Base-by-base conservation (phyloP, 1,140 invertebrate species). In the Euborellia annulipes region DNA sequence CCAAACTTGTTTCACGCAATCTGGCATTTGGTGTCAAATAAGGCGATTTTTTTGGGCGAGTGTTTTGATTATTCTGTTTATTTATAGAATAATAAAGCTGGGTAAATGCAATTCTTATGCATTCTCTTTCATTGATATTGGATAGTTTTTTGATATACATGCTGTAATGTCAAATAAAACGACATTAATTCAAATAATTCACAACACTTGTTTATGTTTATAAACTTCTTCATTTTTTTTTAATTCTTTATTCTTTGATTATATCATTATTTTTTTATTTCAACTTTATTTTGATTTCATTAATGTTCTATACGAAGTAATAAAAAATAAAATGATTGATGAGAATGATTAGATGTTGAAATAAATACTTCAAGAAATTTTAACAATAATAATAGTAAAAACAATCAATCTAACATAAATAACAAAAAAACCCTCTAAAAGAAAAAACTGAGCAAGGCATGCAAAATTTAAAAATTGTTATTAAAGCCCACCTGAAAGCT, bases 401-500 rank as follows among this genome's bases (percentile, higher is more conserved):
- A 19, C 2, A 7, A 14, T 37, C 43, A 9, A 14, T 30, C 43
- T 20, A n/a, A 14, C 30, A 27, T 19, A 39, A 51, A 46, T 37
- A 40, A 46, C 8, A 47, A 40, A 48, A 48, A 47, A 46, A 40
- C 19, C 4, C 42, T 14, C 19, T n/a, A 42, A 27, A 37, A 37
- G 32, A 48, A 50, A 18, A n/a, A 21, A 22, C 22, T 9, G 18
- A 36, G 27, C 16, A 20, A 32, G 18, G 8, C 17, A 19, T 40
- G 38, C 3, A 43, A 32, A 16, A 19, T 38, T 34, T 22, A 19
- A 46, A 32, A 6, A 39, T 21, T 44, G 36, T 39, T 23, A 46
- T 37, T 54, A 50, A 51, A 72, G 75, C 4, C 76, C 79, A 92
- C 88, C 84, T 85, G 71, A 85, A 92, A 54, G 80, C 73, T 44